phyloP scores from a whole-genome alignment of 1,140 invertebrate genomes.

The Eriocheir sinensis region DNA sequence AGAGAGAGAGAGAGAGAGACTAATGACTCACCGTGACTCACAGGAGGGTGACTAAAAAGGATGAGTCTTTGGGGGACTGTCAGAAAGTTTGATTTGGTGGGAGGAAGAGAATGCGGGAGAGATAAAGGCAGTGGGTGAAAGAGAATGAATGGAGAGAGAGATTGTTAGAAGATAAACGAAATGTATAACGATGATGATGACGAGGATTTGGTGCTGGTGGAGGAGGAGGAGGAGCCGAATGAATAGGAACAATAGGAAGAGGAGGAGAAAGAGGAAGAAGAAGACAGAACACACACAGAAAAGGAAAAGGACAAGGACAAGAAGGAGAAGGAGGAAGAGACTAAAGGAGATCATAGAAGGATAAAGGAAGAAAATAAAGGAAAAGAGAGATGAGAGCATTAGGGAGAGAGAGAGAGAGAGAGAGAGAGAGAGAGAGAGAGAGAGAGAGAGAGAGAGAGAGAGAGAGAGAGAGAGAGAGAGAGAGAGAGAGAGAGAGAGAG shows the following conservation, averaged over 20 bases:
- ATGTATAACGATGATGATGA: no score
- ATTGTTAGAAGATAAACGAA: no score
- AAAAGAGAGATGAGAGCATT: background rate
- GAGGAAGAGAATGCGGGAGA: background rate
- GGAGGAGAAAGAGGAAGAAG: no score
- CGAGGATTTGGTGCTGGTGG: no score
- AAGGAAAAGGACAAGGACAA: background rate
- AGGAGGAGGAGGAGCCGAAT: no score
- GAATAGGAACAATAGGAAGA: no score
- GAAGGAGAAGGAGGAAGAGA: background rate
- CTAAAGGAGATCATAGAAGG: background rate
- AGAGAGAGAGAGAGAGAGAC: background rate
- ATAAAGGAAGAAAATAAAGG: background rate
- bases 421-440: background rate
- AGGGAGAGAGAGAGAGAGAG: no score
- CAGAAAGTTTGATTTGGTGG: conserved; percentile 14
- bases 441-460: background rate
- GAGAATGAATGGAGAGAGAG: conserved; percentile 1
- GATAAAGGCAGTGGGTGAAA: background rate
- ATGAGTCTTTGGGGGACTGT: background rate
- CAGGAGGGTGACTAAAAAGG: background rate
- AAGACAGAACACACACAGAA: no score
- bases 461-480: background rate
- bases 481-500: no score
- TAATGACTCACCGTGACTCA: no score